phyloP scores from a whole-genome alignment of 2,113 vertebrate species.

The Ammospiza nelsoni region DNA sequence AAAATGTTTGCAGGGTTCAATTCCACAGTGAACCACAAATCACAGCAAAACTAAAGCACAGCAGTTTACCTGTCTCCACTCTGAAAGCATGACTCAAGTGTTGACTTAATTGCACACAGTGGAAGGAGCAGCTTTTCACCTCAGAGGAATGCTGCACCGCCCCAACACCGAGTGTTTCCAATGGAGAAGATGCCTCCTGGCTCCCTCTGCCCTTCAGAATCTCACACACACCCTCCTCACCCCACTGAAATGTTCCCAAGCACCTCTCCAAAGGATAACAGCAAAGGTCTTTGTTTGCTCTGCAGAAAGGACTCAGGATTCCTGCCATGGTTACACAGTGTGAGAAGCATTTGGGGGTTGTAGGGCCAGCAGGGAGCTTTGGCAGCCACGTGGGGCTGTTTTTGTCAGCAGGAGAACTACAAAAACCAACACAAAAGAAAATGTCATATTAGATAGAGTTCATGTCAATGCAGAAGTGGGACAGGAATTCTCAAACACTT shows the following conservation, averaged over 20 bases:
- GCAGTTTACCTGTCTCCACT: slow-evolving; percentile 10
- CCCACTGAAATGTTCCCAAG: neutral
- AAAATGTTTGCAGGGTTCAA: neutral
- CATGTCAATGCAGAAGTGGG: neutral
- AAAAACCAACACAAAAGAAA: slow-evolving; percentile 34
- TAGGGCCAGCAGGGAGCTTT: neutral
- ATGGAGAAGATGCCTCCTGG: slow-evolving; percentile 7
- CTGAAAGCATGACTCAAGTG: neutral
- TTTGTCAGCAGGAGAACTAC: neutral
- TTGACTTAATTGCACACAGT: neutral
- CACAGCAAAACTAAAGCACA: neutral
- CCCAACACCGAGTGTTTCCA: neutral
- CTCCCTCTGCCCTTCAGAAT: slow-evolving; percentile 34
- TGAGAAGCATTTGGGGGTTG: neutral
- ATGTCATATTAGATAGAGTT: slow-evolving; percentile 1
- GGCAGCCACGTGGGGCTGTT: neutral
- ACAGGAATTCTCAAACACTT: slow-evolving; percentile 14
- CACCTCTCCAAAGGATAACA: slow-evolving; percentile 2
- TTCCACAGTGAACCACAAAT: neutral
- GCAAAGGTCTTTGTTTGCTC: slow-evolving; percentile 5
- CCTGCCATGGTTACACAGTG: neutral
- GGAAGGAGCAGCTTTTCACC: slow-evolving; percentile 44
- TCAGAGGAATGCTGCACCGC: slow-evolving; percentile 39
- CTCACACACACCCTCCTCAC: slow-evolving; percentile 17
- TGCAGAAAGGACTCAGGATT: neutral